Evolutionary conservation across 2,888 invertebrate genomes (phyloP), one percentile per base, ranked within the genome.

Genomic region (Erynnis tages): DNA sequence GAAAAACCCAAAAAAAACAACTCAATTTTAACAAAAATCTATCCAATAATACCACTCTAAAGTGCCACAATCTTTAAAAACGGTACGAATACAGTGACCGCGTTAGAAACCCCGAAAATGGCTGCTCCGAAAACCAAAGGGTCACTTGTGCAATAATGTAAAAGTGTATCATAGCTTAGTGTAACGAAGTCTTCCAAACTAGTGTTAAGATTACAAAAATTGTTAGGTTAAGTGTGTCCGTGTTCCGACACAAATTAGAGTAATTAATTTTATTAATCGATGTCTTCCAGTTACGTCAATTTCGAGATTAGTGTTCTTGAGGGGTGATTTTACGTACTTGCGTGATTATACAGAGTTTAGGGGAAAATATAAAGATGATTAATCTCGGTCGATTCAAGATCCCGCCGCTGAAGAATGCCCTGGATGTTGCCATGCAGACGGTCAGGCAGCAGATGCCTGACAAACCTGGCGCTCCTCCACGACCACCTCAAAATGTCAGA

Each of bases 341-440:
- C 2, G n/a, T 17, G 16, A 16, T 17, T 16, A 34, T 17, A 19
- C 13, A 32, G 4, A 35, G 8, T 8, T 4, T 5, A 35, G 16
- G 25, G 41, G 48, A 44, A 52, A 38, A 11, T 40, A 41, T 19
- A 54, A 79, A 69, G 46, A 86, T 80, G 81, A 74, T 84, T 48
- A 83, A 88, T 57, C 60, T 90, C 53, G 91, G 92, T 27, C 91
- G 92, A 55, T 91, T 93, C 63, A 92, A 91, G 69, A 74, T 96
- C 66, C 94, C 95, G 40, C 94, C 95, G 27, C 70, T 95, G 57
- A 92, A 92, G 73, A 95, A 95, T 73, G 93, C 94, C 32, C 74
- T 95, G 69, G 95, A 95, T 73, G 96, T 96, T 59, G 95, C 95
- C 16, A 93, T 94, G 92, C 96, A 96, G 81, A 94, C 95, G 13